Percentiles rank a stretch among this genome's conserved stretches.
These are phyloP conservation scores for Myripristis murdjan DNA, from an alignment of 2,797 vertebrate genomes.

Conservation along the genomic window DNA sequence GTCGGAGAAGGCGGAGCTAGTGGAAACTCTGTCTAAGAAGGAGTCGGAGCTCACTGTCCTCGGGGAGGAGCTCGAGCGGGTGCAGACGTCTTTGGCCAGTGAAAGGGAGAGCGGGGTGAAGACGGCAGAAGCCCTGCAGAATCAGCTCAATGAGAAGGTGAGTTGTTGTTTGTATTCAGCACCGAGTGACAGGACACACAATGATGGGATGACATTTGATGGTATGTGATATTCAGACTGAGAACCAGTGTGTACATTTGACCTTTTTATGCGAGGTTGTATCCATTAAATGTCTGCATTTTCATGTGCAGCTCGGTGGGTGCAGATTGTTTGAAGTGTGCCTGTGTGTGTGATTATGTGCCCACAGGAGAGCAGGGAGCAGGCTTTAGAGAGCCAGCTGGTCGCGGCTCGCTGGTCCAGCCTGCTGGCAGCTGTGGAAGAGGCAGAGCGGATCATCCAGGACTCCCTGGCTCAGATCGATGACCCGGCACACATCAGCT, in stretches of 20 bases:
- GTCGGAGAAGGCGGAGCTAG: conserved; percentile 85
- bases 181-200: background rate
- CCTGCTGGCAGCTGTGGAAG: conserved; percentile 82
- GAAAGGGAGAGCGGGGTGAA: conserved; percentile 82
- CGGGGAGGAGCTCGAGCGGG: conserved; percentile 82
- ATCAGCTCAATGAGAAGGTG: conserved; percentile 89
- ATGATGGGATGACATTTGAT: background rate
- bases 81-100: conserved; percentile 75
- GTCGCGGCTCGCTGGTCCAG: conserved; percentile 84
- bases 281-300: too few relatives aligned
- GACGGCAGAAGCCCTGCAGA: conserved; percentile 79
- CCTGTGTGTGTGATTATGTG: background rate
- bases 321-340: background rate
- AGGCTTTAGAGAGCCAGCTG: conserved; percentile 80
- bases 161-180: conserved; percentile 1
- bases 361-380: conserved; percentile 86
- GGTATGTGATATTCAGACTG: background rate
- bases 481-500: conserved; percentile 91
- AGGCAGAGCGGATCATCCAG: conserved; percentile 89
- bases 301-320: background rate
- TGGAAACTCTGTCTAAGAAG: conserved; percentile 71
- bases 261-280: too few relatives aligned
- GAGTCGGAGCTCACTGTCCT: conserved; percentile 78
- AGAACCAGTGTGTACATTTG: background rate
- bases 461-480: conserved; percentile 90